Evolutionary conservation across 1,140 invertebrate species (phyloP).

Genomic region (Choristoneura fumiferana): DNA sequence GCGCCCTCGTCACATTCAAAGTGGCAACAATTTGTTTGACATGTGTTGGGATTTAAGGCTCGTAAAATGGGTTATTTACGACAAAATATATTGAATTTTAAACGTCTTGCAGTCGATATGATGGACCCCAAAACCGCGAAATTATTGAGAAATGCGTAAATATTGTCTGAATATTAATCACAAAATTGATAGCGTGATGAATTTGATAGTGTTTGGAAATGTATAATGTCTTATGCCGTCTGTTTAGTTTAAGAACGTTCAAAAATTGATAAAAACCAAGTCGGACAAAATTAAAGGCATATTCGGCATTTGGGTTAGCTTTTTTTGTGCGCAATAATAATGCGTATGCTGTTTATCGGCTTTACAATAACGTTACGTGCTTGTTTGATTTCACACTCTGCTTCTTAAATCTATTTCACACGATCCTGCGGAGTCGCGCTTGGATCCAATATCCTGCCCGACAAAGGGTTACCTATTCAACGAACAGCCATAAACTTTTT

Average conservation of each 20-base stretch:
- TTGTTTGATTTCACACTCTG: no score
- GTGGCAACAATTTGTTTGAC: conserved; percentile 63
- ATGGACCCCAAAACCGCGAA: not conserved
- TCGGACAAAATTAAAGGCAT: no score
- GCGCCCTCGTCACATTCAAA: conserved; percentile 40
- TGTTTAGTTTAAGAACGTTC: not conserved
- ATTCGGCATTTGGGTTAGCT: no score
- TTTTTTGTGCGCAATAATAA: no score
- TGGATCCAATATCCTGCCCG: conserved; percentile 22
- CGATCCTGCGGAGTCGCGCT: no score
- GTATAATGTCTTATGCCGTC: not conserved
- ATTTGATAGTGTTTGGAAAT: not conserved
- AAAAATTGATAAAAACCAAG: no score
- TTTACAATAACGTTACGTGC: no score
- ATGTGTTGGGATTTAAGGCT: conserved; percentile 51
- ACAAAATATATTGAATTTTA: conserved; percentile 53
- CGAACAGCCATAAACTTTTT: conserved; percentile 61
- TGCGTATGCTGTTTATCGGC: no score
- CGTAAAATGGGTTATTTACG: conserved; percentile 54
- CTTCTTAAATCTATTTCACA: no score
- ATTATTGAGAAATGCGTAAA: conserved; percentile 7
- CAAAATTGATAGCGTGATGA: conserved; percentile 1
- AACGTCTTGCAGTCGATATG: conserved; percentile 35
- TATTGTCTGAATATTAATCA: not conserved
- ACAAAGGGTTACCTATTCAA: conserved; percentile 62